phyloP scores from a whole-genome alignment of 2,888 invertebrate genomes.

The Calephelis perditalis region DNA sequence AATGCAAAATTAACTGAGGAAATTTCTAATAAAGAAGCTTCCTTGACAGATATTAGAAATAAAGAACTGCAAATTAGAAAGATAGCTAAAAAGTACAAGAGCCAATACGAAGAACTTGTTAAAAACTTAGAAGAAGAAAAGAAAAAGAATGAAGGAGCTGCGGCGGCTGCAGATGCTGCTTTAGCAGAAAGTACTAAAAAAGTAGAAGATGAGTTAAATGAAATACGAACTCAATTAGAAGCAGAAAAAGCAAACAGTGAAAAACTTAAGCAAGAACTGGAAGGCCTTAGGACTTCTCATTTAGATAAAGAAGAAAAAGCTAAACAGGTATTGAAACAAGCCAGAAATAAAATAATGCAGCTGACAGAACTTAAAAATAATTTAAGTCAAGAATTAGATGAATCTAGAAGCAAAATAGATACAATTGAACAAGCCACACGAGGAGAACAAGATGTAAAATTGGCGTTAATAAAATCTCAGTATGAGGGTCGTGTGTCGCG shows the following conservation, averaged over 20 bases:
- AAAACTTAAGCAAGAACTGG: conserved; percentile 81
- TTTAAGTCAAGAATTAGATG: conserved; percentile 77
- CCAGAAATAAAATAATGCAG: conserved; percentile 84
- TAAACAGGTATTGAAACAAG: conserved; percentile 83
- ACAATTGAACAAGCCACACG: conserved; percentile 71
- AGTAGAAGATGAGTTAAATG: conserved; percentile 68
- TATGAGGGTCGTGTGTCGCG: conserved; percentile 83
- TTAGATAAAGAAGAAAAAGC: conserved; percentile 82
- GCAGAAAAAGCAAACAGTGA: conserved; percentile 79
- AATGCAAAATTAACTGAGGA: conserved; percentile 82
- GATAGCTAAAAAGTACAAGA: conserved; percentile 95
- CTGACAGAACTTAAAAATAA: conserved; percentile 83
- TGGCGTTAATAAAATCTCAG: conserved; percentile 82
- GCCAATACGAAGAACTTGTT: conserved; percentile 86
- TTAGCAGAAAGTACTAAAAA: conserved; percentile 69
- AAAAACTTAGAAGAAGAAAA: conserved; percentile 82
- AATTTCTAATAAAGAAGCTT: conserved; percentile 81
- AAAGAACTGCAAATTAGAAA: conserved; percentile 88
- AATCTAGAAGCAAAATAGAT: conserved; percentile 69
- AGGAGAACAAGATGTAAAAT: conserved; percentile 76
- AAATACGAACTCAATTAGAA: conserved; percentile 60
- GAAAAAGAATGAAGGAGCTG: conserved; percentile 75
- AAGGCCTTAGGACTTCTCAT: conserved; percentile 73
- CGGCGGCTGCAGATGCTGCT: conserved; percentile 65
- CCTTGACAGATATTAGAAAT: conserved; percentile 82